A percentile compares a stretch with the other conserved stretches of the same genome.
phyloP scores from a whole-genome alignment of 1,140 invertebrate genomes.

The Gonatopus flavifemur region DNA sequence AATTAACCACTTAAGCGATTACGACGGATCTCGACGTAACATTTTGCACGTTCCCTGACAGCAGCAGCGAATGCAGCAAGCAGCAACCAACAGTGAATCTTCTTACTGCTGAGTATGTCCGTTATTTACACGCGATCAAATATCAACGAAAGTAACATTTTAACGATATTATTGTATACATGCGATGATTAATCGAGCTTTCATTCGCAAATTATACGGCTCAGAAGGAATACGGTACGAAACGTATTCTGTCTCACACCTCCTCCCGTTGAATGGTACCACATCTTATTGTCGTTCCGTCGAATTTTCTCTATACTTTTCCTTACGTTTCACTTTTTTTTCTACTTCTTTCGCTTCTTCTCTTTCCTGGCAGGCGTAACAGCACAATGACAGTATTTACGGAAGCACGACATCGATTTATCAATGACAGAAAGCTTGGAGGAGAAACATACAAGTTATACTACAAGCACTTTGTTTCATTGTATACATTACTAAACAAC shows the following conservation, averaged over 20 bases:
- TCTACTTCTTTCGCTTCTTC: too few relatives aligned
- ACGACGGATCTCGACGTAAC: constrained; percentile 42
- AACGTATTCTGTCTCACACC: too few relatives aligned
- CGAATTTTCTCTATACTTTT: too few relatives aligned
- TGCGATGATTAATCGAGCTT: too few relatives aligned
- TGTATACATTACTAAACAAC: constrained; percentile 28
- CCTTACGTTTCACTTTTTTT: too few relatives aligned
- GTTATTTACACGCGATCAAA: not conserved
- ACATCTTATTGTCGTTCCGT: too few relatives aligned
- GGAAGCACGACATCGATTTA: constrained; percentile 35
- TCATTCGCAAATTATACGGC: too few relatives aligned
- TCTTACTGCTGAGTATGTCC: not conserved
- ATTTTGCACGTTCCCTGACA: constrained; percentile 24
- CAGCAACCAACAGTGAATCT: not conserved
- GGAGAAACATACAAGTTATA: not conserved
- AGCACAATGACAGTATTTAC: constrained; percentile 30
- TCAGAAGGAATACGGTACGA: too few relatives aligned
- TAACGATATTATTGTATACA: not conserved
- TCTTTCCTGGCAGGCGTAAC: too few relatives aligned
- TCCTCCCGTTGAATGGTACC: too few relatives aligned
- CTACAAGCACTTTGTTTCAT: constrained; percentile 16
- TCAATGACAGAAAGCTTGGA: constrained; percentile 30
- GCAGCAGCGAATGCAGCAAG: constrained; percentile 19
- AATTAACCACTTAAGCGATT: constrained; percentile 52
- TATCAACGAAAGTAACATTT: not conserved